phyloP scores from a whole-genome alignment of 2,797 vertebrate genomes.

The Enteromius unitaeniatus region DNA sequence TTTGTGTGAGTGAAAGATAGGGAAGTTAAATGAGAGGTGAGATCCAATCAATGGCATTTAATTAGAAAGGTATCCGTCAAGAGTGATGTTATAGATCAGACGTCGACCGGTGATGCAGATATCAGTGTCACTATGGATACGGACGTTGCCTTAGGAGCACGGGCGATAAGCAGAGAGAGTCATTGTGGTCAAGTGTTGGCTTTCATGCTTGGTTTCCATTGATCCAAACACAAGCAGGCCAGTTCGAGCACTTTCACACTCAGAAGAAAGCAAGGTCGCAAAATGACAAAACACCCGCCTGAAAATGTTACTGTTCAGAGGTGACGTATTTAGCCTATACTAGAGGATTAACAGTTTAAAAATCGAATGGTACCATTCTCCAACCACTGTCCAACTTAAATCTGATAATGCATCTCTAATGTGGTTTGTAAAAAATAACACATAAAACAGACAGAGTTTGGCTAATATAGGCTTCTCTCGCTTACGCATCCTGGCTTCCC shows the following conservation, averaged over 20 bases:
- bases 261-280: constrained; percentile 9
- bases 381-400: background rate
- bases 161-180: constrained; percentile 23
- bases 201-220: constrained; percentile 41
- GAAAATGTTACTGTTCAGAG: constrained; percentile 21
- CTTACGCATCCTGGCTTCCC: background rate
- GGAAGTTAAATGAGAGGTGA: constrained; percentile 38
- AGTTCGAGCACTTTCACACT: constrained; percentile 26
- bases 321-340: background rate
- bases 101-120: constrained; percentile 45
- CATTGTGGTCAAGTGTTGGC: constrained; percentile 44
- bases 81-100: constrained; percentile 65
- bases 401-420: background rate
- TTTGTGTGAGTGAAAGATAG: constrained; percentile 53
- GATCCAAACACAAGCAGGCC: constrained; percentile 6
- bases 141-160: constrained; percentile 43
- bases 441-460: background rate
- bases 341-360: background rate
- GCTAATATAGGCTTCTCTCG: background rate
- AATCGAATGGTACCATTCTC: background rate
- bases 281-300: background rate
- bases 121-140: constrained; percentile 60
- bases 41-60: constrained; percentile 68
- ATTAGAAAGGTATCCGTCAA: constrained; percentile 70
- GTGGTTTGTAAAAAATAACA: background rate